phyloP scores from a whole-genome alignment of 1,140 invertebrate genomes.

The Tetragonula clypearis region DNA sequence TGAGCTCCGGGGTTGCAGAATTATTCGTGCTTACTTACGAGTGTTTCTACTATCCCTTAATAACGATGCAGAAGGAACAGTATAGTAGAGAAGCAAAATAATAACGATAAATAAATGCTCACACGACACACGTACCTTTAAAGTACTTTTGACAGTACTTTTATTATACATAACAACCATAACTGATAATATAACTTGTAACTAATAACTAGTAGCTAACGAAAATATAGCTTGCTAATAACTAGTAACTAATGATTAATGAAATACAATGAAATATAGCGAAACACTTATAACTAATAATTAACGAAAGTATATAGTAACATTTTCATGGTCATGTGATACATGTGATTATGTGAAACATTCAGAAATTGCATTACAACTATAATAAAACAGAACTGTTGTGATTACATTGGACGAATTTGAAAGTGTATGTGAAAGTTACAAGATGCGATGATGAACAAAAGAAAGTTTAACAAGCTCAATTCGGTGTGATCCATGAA shows the following conservation, averaged over 20 bases:
- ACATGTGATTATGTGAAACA: too few species aligned
- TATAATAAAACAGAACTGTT: neutral
- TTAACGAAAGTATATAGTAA: too few species aligned
- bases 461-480: too few species aligned
- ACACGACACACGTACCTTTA: neutral
- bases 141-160: neutral
- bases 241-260: too few species aligned
- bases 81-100: neutral
- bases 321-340: too few species aligned
- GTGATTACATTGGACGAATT: neutral
- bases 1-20: slow-evolving; percentile 46
- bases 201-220: too few species aligned
- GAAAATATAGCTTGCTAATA: neutral
- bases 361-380: neutral
- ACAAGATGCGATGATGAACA: neutral
- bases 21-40: neutral
- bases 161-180: neutral
- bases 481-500: too few species aligned
- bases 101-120: neutral
- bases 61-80: neutral
- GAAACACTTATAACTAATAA: too few species aligned
- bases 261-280: too few species aligned
- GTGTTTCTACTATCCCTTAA: neutral
- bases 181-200: neutral
- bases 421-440: neutral